Evolutionary conservation across 2,113 vertebrate genomes (phyloP).

Genomic region (Uria lomvia): DNA sequence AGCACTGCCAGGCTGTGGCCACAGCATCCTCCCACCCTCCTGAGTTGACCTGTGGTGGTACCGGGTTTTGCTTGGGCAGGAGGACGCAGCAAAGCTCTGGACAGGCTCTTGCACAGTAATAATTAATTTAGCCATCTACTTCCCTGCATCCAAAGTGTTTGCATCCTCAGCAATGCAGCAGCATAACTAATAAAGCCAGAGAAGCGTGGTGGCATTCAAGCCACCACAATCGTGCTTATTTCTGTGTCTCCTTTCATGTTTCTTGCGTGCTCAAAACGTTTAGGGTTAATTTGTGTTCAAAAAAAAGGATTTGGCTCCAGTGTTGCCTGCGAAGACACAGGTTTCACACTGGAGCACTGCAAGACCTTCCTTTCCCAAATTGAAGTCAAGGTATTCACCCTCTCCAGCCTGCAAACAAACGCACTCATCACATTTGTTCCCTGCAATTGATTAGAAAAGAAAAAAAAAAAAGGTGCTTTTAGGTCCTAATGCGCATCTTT

Average conservation of each 20-base stretch:
- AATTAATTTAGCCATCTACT: not conserved
- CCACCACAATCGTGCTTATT: not conserved
- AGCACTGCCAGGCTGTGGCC: fast-evolving
- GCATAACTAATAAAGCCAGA: not conserved
- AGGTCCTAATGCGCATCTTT: not conserved
- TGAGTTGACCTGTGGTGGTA: not conserved
- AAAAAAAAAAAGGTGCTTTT: not conserved
- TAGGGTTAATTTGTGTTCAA: not conserved
- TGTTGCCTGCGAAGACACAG: fast-evolving
- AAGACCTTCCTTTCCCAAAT: not conserved
- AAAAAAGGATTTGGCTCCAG: not conserved
- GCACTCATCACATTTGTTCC: not conserved
- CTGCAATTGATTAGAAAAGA: not conserved
- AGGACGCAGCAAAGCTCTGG: not conserved
- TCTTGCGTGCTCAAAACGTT: not conserved
- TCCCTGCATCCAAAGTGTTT: not conserved
- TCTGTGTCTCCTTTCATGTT: not conserved
- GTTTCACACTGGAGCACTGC: not conserved
- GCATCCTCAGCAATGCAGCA: not conserved
- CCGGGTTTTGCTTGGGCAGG: not conserved
- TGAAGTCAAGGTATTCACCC: not conserved
- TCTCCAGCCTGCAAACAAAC: not conserved
- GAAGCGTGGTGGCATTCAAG: not conserved
- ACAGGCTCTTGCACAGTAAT: not conserved
- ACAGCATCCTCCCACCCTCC: not conserved